phyloP scores from a whole-genome alignment of 1,140 invertebrate species.

The Periplaneta americana region DNA sequence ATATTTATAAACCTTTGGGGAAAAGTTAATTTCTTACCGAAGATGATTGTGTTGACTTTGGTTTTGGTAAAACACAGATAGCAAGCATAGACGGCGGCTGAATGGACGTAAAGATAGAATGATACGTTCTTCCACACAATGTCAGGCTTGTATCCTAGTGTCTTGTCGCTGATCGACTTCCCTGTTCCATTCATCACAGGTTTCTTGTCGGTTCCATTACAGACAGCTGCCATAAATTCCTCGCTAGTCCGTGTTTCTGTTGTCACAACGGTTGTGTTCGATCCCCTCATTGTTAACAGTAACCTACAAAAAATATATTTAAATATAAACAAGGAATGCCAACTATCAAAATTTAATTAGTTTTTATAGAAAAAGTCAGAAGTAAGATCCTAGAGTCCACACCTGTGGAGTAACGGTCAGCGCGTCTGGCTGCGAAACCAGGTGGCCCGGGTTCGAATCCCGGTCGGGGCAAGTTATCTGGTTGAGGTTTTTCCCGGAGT shows the following conservation, averaged over 20 bases:
- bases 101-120: slow-evolving; percentile 79
- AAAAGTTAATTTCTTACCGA: slow-evolving; percentile 65
- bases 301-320: too few species aligned
- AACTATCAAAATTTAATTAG: too few species aligned
- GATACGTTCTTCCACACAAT: slow-evolving; percentile 93
- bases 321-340: too few species aligned
- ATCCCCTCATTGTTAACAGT: too few species aligned
- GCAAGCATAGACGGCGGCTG: slow-evolving; percentile 76
- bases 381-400: too few species aligned
- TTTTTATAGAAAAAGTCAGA: too few species aligned
- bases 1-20: too few species aligned
- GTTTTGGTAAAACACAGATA: slow-evolving; percentile 75
- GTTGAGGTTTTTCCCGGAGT: too few species aligned
- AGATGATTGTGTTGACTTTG: slow-evolving; percentile 66
- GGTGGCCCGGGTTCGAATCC: too few species aligned
- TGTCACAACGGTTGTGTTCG: not conserved
- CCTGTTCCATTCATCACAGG: not conserved
- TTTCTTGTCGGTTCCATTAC: not conserved
- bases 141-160: slow-evolving; percentile 39
- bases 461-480: too few species aligned
- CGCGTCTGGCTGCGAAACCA: too few species aligned
- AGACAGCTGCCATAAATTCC: not conserved
- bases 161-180: not conserved
- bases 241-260: not conserved
- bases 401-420: too few species aligned